These are phyloP conservation scores for Apamea crenata DNA, from an alignment of 2,888 invertebrate genomes.

Conservation along the genomic window DNA sequence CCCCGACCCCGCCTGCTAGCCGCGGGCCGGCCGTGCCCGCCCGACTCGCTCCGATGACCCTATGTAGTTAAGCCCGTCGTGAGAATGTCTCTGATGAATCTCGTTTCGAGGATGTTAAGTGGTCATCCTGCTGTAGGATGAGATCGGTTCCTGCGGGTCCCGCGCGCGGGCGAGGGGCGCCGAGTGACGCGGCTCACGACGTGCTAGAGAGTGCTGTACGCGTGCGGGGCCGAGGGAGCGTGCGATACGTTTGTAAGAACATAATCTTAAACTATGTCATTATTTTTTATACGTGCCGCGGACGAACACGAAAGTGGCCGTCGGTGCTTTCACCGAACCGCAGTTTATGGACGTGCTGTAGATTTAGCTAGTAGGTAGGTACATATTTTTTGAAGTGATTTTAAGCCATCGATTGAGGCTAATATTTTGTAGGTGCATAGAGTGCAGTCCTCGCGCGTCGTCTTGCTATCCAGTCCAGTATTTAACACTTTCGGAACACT, in stretches of 20 bases:
- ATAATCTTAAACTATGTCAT: constrained; percentile 53
- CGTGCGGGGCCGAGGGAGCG: background rate
- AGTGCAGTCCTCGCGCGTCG: constrained; percentile 5
- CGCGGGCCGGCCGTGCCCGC: background rate
- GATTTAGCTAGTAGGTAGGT: constrained; percentile 45
- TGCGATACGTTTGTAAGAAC: constrained; percentile 20
- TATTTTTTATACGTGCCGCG: constrained; percentile 69
- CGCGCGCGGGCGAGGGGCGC: background rate
- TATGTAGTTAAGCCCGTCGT: background rate
- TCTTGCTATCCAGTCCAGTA: background rate
- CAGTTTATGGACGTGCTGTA: constrained; percentile 38
- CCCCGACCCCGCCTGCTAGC: constrained; percentile 34
- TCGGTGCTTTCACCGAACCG: constrained; percentile 30
- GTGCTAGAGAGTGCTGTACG: background rate
- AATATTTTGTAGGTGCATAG: constrained; percentile 30
- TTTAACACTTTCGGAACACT: background rate
- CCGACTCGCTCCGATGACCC: background rate
- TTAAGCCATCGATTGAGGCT: constrained; percentile 60
- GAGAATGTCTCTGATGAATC: constrained; percentile 1
- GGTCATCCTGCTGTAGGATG: background rate
- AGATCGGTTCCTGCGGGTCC: background rate
- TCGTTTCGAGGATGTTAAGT: background rate
- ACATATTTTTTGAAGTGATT: constrained; percentile 69
- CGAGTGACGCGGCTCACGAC: background rate
- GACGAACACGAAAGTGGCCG: constrained; percentile 56